Percentiles rank a stretch among this genome's conserved stretches.
Conservation (phyloP, 2,797 vertebrate genomes). For the Schizopygopsis pylzovi region DNA sequence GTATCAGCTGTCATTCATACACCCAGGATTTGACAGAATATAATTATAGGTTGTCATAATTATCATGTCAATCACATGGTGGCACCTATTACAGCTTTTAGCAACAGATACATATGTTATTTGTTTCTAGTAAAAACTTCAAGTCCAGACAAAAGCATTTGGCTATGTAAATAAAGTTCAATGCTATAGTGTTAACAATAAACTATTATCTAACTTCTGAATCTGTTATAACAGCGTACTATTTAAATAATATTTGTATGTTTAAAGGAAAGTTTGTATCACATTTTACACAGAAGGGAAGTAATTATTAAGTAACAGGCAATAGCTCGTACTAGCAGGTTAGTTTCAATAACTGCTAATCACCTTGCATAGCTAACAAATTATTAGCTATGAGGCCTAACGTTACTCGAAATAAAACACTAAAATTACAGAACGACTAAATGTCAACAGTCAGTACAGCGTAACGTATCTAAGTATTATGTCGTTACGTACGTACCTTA, state of each 20-base stretch:
- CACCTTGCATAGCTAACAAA: conserved; percentile 38
- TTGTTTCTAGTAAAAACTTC: background rate
- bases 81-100: background rate
- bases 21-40: background rate
- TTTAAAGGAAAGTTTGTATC: background rate
- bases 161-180: background rate
- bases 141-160: background rate
- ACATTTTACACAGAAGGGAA: background rate
- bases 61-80: background rate
- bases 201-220: background rate
- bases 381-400: conserved; percentile 35
- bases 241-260: no score
- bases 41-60: background rate
- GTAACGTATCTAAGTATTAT: background rate
- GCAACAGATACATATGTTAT: background rate
- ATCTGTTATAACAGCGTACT: background rate
- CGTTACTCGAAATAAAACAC: background rate
- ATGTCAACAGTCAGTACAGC: background rate
- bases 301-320: background rate
- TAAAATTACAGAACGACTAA: background rate
- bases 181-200: background rate
- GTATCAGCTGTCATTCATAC: conserved; percentile 7
- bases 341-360: conserved; percentile 29
- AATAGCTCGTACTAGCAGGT: background rate
- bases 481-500: conserved; percentile 45